Conservation (phyloP, 1,140 invertebrate species). For the Rhopalosiphum maidis region DNA sequence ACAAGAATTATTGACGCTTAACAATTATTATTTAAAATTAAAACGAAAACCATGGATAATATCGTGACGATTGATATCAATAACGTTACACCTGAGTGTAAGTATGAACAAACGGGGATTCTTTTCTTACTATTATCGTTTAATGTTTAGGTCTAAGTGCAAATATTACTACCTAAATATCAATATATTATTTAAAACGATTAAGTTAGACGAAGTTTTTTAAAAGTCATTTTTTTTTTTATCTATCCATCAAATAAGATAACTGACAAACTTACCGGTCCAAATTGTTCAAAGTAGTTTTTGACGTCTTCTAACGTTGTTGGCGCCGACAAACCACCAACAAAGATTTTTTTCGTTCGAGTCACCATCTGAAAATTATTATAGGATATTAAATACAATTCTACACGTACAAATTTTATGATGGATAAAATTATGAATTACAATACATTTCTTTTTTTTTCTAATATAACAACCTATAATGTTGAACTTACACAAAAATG, state of each 20-base stretch:
- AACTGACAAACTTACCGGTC: conserved; percentile 83
- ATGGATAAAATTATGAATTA: neutral
- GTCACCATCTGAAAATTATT: conserved; percentile 93
- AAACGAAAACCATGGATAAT: neutral
- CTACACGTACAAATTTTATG: neutral
- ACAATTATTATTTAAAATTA: neutral
- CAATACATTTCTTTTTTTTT: neutral
- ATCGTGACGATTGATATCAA: neutral
- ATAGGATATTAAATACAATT: neutral
- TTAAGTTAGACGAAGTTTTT: neutral
- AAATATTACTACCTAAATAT: neutral
- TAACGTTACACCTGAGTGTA: neutral
- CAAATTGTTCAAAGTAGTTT: conserved; percentile 99
- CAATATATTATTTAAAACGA: neutral
- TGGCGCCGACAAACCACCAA: conserved; percentile 97
- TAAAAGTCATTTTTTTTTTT: neutral
- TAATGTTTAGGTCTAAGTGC: neutral
- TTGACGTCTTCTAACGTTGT: conserved; percentile 99
- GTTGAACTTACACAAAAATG: too few species aligned
- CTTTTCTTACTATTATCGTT: neutral
- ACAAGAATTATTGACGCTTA: neutral
- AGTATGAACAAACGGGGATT: neutral
- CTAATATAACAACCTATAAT: neutral
- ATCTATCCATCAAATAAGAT: neutral
- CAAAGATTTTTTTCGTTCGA: conserved; percentile 99